Evolutionary conservation across 2,888 invertebrate species (phyloP).

Genomic region (Exephanes ischioxanthus): DNA sequence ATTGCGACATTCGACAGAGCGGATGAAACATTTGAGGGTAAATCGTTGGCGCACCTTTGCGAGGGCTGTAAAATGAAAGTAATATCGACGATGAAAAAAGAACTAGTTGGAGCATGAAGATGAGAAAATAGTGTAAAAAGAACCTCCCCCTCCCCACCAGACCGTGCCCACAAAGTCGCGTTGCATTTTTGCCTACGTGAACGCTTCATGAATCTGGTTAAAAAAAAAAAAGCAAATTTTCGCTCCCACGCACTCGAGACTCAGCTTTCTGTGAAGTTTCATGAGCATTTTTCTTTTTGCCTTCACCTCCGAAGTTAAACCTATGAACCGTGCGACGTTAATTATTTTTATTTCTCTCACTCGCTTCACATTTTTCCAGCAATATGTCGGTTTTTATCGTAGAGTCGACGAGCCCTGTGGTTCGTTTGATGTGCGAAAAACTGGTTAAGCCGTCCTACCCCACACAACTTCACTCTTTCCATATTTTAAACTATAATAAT

Average conservation of each 20-base stretch:
- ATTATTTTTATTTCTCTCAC: slow-evolving; percentile 5
- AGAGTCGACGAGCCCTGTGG: background rate
- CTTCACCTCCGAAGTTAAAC: background rate
- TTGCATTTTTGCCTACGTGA: background rate
- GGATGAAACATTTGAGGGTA: too few relatives aligned
- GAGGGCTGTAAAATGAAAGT: too few relatives aligned
- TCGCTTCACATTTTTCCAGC: background rate
- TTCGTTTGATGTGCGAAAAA: background rate
- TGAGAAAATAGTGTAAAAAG: too few relatives aligned
- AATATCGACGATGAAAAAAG: background rate
- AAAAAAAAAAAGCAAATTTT: background rate
- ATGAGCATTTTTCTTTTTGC: background rate
- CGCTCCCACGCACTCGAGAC: background rate
- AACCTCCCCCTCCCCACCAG: too few relatives aligned
- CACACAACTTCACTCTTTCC: too few relatives aligned
- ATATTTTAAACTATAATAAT: background rate
- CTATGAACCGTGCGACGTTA: background rate
- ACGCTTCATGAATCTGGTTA: background rate
- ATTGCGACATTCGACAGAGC: too few relatives aligned
- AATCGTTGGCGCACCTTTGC: too few relatives aligned
- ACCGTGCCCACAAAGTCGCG: background rate
- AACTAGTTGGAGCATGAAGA: too few relatives aligned
- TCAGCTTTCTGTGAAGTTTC: background rate
- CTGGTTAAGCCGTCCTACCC: too few relatives aligned
- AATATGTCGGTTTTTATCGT: background rate